These are phyloP conservation scores for Excalfactoria chinensis DNA, from an alignment of 2,113 vertebrate species.

Conservation along the genomic window DNA sequence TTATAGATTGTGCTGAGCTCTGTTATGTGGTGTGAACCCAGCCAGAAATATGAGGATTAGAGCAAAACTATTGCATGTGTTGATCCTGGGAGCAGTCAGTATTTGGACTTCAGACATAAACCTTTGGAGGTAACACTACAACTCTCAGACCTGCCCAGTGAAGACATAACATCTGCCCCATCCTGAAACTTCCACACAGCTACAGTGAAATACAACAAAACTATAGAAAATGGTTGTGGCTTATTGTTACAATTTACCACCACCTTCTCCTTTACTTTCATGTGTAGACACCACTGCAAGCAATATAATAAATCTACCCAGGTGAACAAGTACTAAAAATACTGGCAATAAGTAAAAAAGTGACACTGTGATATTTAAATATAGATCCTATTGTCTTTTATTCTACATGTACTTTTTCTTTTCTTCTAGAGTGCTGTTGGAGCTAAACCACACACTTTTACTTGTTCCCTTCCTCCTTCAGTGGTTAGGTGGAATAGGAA, in stretches of 20 bases:
- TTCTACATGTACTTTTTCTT: background rate
- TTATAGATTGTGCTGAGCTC: background rate
- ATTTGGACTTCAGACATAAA: background rate
- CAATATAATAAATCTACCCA: background rate
- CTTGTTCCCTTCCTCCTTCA: background rate
- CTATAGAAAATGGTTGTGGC: background rate
- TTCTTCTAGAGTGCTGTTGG: background rate
- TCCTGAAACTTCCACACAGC: background rate
- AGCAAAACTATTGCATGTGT: background rate
- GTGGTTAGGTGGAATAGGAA: background rate
- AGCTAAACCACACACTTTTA: background rate
- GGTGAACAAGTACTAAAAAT: background rate
- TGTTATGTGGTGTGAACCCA: background rate
- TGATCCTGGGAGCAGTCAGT: background rate
- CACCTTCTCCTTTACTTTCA: background rate
- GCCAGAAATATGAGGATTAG: background rate
- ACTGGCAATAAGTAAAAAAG: background rate
- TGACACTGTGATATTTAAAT: rapidly evolving
- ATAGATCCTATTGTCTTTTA: background rate
- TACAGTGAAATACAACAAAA: background rate
- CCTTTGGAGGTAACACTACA: background rate
- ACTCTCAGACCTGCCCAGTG: background rate
- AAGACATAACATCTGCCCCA: rapidly evolving
- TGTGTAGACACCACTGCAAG: background rate
- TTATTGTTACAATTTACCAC: background rate